A percentile compares a stretch with the other conserved stretches of the same genome.
These are phyloP conservation scores for Drosophila testacea DNA, from an alignment of 2,888 invertebrate genomes.

Conservation along the genomic window DNA sequence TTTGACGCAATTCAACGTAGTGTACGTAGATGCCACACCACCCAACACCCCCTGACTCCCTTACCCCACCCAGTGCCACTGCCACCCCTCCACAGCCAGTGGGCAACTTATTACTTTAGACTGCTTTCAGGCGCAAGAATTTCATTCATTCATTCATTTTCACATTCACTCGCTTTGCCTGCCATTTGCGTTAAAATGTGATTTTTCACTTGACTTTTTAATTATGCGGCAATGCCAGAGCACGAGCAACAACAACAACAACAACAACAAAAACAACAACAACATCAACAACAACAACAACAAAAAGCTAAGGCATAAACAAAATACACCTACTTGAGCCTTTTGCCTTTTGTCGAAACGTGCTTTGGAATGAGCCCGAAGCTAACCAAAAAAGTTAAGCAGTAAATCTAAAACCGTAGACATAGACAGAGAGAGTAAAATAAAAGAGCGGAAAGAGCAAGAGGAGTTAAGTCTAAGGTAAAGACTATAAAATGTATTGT, in stretches of 20 bases:
- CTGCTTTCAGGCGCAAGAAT: constrained; percentile 78
- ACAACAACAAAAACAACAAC: constrained; percentile 21
- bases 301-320: constrained; percentile 16
- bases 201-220: constrained; percentile 82
- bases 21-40: constrained; percentile 32
- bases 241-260: constrained; percentile 31
- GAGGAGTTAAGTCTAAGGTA: constrained; percentile 15
- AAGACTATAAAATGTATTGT: constrained; percentile 37
- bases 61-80: neutral
- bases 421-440: constrained; percentile 13
- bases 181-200: constrained; percentile 76
- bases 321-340: constrained; percentile 77
- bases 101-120: constrained; percentile 70
- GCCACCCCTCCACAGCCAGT: neutral
- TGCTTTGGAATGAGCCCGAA: constrained; percentile 51
- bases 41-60: neutral
- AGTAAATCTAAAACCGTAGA: constrained; percentile 70
- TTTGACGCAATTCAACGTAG: constrained; percentile 65
- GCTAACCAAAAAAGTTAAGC: constrained; percentile 69
- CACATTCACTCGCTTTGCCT: constrained; percentile 45
- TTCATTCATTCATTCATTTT: constrained; percentile 76
- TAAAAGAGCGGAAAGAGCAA: neutral
- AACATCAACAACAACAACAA: constrained; percentile 11
- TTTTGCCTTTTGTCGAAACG: constrained; percentile 56
- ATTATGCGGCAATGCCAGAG: constrained; percentile 69